Conservation (phyloP, 2,113 vertebrate species). For the Edolisoma coerulescens region DNA sequence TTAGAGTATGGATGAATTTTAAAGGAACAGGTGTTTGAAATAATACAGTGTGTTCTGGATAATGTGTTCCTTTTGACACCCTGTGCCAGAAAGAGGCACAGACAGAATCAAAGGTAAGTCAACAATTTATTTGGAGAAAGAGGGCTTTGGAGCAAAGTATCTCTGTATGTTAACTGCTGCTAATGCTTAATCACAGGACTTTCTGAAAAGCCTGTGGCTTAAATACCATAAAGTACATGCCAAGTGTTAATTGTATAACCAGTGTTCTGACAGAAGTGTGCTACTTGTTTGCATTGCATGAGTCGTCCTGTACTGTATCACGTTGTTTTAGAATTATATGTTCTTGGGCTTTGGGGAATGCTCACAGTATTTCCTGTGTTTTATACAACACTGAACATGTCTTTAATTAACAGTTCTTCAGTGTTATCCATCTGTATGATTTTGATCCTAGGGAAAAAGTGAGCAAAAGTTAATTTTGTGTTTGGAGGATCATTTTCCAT, state of each 20-base stretch:
- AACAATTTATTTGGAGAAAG: neutral
- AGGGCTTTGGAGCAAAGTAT: neutral
- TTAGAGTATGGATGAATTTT: neutral
- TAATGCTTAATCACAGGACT: neutral
- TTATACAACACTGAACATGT: neutral
- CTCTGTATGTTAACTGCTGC: neutral
- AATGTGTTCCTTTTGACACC: neutral
- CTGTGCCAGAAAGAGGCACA: neutral
- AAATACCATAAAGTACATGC: neutral
- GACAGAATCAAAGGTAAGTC: neutral
- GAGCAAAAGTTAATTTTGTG: neutral
- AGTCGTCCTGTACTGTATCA: neutral
- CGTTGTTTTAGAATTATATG: neutral
- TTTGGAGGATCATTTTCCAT: neutral
- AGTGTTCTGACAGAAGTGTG: neutral
- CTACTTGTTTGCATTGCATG: neutral
- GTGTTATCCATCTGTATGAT: neutral
- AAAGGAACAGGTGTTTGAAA: neutral
- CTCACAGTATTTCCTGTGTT: neutral
- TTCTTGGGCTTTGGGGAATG: neutral
- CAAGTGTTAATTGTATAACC: neutral
- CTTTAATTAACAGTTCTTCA: neutral
- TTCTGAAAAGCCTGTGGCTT: neutral
- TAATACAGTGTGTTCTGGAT: neutral
- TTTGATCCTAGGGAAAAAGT: neutral